Evolutionary conservation across 2,888 invertebrate species (phyloP).

Genomic region (Himalopsyche tibetana): DNA sequence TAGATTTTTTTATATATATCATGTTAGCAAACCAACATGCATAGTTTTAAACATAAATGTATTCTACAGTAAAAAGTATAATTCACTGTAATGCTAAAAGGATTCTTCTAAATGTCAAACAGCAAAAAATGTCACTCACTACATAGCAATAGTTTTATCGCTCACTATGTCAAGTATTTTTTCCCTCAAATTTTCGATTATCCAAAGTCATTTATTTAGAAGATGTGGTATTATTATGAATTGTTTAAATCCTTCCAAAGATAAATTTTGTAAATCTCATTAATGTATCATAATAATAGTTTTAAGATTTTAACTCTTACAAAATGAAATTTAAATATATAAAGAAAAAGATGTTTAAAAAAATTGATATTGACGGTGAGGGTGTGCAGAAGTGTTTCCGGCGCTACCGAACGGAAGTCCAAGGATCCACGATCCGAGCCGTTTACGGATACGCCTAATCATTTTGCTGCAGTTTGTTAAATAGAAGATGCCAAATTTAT

Average conservation of each 20-base stretch:
- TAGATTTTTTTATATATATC: no score
- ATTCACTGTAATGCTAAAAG: no score
- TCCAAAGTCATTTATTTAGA: background rate
- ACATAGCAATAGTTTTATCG: no score
- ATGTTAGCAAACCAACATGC: no score
- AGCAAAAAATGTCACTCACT: no score
- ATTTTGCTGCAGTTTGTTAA: constrained; percentile 41
- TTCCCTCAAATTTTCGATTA: background rate
- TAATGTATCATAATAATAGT: constrained; percentile 16
- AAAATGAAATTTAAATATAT: constrained; percentile 35
- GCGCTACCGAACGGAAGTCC: background rate
- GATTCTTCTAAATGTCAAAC: no score
- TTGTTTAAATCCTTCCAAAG: constrained; percentile 48
- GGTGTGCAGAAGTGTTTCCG: background rate
- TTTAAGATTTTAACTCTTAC: constrained; percentile 45
- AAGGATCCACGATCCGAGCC: background rate
- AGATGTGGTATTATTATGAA: background rate
- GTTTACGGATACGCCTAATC: background rate
- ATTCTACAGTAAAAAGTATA: no score
- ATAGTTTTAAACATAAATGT: no score
- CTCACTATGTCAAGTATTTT: no score
- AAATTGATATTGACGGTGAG: constrained; percentile 10
- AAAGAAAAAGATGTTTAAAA: constrained; percentile 9
- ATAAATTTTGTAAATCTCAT: constrained; percentile 43
- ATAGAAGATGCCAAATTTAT: constrained; percentile 65